Base-by-base conservation (phyloP, 2,888 invertebrate genomes). In the Cepaea hortensis region DNA sequence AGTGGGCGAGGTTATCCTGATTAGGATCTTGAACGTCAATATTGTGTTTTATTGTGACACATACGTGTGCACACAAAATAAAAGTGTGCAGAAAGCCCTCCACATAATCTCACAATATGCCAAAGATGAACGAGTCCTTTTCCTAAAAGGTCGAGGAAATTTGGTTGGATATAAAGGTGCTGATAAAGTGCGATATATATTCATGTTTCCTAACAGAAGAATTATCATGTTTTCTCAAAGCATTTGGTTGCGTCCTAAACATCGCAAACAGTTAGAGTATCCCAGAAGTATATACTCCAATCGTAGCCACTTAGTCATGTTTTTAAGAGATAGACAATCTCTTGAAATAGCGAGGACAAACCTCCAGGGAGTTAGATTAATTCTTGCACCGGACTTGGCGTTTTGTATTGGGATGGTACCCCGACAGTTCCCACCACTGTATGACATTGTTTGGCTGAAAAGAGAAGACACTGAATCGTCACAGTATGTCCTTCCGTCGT, bases 101-200 rank as follows among this genome's bases (percentile, higher is more conserved):
- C 20, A 72, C 13, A 62, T 84, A 6, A 85, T 75, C n/a, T 55
- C 76, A 13, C n/a, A 20, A 0, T 88, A 88, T 48, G 15, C 73
- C 11, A n/a, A 46, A 7, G 72, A 87, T 0, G 85, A 87, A 6
- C 61, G 90, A 6, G 88, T 89, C 4, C 88, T 90, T 35, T 70
- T 90, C 6, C 84, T 89, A 48, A 88, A 90, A 48, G 90, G 90
- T 0, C 89, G 90, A 0, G 90, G 90, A 0, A 90, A 90, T 72
- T 48, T 90, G 15, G 61, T 88, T 9, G 88, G 88, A 5, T 89
- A 89, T 81, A 6, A 50, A 7, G 13, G 2, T 3, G 62, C 35
- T 6, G 88, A 88, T 73, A 4, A 15, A 11, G 15, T 86, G 0
- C 79, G 87, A 13, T 55, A 86, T 6, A 84, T 89, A 9, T 7